These are phyloP conservation scores for Caenorhabditis sp. DNA, from an alignment of 2,888 invertebrate species.

Conservation along the genomic window DNA sequence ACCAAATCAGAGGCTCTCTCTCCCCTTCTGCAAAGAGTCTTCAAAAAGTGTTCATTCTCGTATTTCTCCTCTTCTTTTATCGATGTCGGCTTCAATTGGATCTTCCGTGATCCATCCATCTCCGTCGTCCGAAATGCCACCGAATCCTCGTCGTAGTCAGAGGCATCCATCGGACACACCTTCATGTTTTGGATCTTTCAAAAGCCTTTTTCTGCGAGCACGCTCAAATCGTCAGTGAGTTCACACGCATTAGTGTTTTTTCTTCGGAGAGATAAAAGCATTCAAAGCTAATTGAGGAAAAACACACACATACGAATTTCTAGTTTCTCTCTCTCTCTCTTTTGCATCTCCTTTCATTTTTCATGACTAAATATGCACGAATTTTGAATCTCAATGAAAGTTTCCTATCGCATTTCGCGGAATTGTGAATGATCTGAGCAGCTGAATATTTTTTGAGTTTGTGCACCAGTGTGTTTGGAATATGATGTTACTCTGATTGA, in stretches of 20 bases:
- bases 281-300: slow-evolving; percentile 27
- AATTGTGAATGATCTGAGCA: too few species aligned
- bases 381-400: not conserved
- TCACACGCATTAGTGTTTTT: slow-evolving; percentile 39
- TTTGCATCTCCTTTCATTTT: too few species aligned
- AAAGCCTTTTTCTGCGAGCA: slow-evolving; percentile 57
- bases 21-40: slow-evolving; percentile 38
- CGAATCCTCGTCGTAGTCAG: slow-evolving; percentile 38
- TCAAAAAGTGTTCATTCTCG: slow-evolving; percentile 43
- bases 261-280: slow-evolving; percentile 1
- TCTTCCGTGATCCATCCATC: slow-evolving; percentile 34
- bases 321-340: not conserved
- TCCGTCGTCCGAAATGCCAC: slow-evolving; percentile 45
- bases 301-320: slow-evolving; percentile 10
- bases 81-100: slow-evolving; percentile 35
- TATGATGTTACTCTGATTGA: too few species aligned
- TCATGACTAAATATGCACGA: not conserved
- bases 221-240: slow-evolving; percentile 58
- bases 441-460: too few species aligned
- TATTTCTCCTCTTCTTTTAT: not conserved
- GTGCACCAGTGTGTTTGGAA: too few species aligned
- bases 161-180: slow-evolving; percentile 60
- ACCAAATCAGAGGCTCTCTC: slow-evolving; percentile 51
- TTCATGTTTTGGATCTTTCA: slow-evolving; percentile 66
- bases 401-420: too few species aligned